A percentile compares a stretch with the other conserved stretches of the same genome.
Evolutionary conservation across 2,797 vertebrate genomes (phyloP).

Genomic region (Cyprinodon diabolis): DNA sequence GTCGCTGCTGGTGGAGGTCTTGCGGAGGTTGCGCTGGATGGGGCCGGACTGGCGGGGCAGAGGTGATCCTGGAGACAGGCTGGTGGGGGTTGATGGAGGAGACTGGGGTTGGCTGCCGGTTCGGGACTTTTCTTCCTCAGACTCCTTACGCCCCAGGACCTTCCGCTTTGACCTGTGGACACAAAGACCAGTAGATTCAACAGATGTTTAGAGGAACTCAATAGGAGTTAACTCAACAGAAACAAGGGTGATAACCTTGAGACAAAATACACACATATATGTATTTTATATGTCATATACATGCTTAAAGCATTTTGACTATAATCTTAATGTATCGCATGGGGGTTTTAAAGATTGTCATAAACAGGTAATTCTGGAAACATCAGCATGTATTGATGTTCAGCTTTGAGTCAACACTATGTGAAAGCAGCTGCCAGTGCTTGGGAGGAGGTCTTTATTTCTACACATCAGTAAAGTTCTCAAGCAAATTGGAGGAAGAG

Average conservation of each 20-base stretch:
- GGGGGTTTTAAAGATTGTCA: too few species aligned
- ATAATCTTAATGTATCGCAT: too few species aligned
- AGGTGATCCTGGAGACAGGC: constrained; percentile 64
- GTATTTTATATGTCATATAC: too few species aligned
- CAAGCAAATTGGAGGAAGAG: too few species aligned
- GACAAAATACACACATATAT: too few species aligned
- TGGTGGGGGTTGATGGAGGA: constrained; percentile 66
- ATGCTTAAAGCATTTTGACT: too few species aligned
- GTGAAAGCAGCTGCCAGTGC: too few species aligned
- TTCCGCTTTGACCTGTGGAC: constrained; percentile 92
- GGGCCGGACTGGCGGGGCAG: constrained; percentile 85
- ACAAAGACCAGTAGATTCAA: constrained; percentile 18
- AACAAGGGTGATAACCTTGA: not conserved
- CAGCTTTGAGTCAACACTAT: too few species aligned
- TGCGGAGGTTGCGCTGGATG: constrained; percentile 92
- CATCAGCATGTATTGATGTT: too few species aligned
- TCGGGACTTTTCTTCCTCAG: constrained; percentile 89
- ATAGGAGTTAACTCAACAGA: not conserved
- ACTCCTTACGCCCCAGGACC: constrained; percentile 94
- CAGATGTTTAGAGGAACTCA: not conserved
- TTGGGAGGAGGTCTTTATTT: too few species aligned
- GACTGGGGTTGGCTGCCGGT: constrained; percentile 61
- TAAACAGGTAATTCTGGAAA: too few species aligned
- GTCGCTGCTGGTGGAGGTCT: constrained; percentile 95
- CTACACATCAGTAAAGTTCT: too few species aligned